These are phyloP conservation scores for Leptarthrus brevirostris DNA, from an alignment of 2,888 invertebrate genomes.

Conservation along the genomic window DNA sequence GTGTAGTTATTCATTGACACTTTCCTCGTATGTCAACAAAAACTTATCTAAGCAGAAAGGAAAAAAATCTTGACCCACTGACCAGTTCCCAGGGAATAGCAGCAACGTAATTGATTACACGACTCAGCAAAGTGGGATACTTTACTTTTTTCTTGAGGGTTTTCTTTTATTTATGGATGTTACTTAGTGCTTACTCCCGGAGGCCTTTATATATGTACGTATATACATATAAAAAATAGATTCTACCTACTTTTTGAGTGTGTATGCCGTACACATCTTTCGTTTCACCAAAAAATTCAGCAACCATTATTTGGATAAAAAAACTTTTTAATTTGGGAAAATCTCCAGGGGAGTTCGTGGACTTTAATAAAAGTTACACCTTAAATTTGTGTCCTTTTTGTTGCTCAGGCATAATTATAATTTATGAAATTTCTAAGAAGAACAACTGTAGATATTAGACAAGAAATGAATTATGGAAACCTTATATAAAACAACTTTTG, in stretches of 20 bases:
- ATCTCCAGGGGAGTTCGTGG: too few relatives aligned
- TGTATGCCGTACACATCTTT: not conserved
- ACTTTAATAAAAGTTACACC: too few relatives aligned
- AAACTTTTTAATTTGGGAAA: constrained; percentile 19
- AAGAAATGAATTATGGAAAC: too few relatives aligned
- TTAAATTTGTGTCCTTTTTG: too few relatives aligned
- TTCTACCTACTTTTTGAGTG: not conserved
- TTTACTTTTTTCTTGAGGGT: constrained; percentile 10
- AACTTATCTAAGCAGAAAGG: not conserved
- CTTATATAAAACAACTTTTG: too few relatives aligned
- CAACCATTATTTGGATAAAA: not conserved
- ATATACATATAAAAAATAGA: not conserved
- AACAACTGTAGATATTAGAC: too few relatives aligned
- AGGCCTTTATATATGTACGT: not conserved
- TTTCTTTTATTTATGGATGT: constrained; percentile 19
- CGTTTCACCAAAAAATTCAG: constrained; percentile 10
- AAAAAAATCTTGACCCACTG: not conserved
- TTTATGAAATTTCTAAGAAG: too few relatives aligned
- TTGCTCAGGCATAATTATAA: too few relatives aligned
- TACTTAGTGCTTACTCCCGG: constrained; percentile 11
- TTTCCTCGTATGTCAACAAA: not conserved
- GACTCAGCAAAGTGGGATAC: constrained; percentile 1
- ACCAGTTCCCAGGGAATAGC: not conserved
- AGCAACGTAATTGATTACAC: constrained; percentile 27
- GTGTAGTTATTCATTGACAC: not conserved